phyloP scores from a whole-genome alignment of 2,797 vertebrate genomes.

The Alectoris magna region DNA sequence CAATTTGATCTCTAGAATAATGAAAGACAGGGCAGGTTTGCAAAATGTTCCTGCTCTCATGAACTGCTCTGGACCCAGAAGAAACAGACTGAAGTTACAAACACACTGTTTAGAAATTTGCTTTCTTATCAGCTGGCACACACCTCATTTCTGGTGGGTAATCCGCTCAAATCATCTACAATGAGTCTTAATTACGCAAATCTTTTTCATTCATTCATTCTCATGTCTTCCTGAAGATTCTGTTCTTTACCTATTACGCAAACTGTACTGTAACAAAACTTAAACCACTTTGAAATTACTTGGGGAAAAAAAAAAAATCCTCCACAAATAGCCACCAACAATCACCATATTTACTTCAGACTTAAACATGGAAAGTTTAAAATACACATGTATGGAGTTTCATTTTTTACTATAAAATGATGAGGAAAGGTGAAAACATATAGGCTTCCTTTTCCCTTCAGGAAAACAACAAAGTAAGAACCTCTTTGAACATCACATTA shows the following conservation, averaged over 20 bases:
- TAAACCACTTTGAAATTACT: not conserved
- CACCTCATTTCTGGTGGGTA: not conserved
- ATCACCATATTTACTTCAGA: not conserved
- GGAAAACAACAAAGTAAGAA: not conserved
- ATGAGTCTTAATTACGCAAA: not conserved
- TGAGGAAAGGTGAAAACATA: not conserved
- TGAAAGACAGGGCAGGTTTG: not conserved
- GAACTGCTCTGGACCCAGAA: not conserved
- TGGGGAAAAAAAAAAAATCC: not conserved
- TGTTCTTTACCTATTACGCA: too few relatives aligned
- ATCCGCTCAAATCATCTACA: not conserved
- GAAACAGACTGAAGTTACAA: not conserved
- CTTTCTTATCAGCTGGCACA: not conserved
- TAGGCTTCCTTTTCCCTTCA: not conserved
- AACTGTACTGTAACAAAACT: not conserved
- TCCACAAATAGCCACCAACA: not conserved
- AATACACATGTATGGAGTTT: not conserved
- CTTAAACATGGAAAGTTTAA: not conserved
- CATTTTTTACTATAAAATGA: not conserved
- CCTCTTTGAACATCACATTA: too few relatives aligned
- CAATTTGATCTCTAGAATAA: not conserved
- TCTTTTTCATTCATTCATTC: not conserved
- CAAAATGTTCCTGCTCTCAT: not conserved
- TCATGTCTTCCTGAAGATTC: too few relatives aligned
- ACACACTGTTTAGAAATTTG: not conserved